These are phyloP conservation scores for Heteropelma amictum DNA, from an alignment of 2,888 invertebrate species.

Conservation along the genomic window DNA sequence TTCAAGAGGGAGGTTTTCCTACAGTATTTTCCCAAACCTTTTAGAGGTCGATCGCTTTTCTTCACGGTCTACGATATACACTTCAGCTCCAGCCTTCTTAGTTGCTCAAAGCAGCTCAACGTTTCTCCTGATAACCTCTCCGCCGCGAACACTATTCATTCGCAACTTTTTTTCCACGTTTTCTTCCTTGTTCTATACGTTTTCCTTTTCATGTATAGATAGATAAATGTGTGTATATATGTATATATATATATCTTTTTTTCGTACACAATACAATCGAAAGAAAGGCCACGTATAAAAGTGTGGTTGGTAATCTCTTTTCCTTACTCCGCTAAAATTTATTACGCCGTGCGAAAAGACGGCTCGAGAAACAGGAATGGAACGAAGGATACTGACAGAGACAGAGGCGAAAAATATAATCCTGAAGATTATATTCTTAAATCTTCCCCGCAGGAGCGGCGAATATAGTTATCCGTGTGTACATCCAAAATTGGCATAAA, in stretches of 20 bases:
- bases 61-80: no score
- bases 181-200: not conserved
- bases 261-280: slow-evolving; percentile 35
- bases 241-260: no score
- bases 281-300: slow-evolving; percentile 14
- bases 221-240: no score
- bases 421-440: slow-evolving; percentile 50
- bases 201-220: slow-evolving; percentile 11
- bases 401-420: slow-evolving; percentile 52
- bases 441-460: slow-evolving; percentile 39
- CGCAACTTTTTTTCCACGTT: slow-evolving; percentile 23
- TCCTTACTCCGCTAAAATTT: slow-evolving; percentile 35
- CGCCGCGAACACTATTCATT: slow-evolving; percentile 32
- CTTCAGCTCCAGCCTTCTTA: slow-evolving; percentile 31
- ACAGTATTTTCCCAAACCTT: no score
- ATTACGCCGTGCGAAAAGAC: slow-evolving; percentile 37
- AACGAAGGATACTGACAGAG: slow-evolving; percentile 43
- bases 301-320: slow-evolving; percentile 33
- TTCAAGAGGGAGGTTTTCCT: no score
- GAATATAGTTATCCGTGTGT: slow-evolving; percentile 16
- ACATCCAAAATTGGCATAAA: slow-evolving; percentile 50
- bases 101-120: slow-evolving; percentile 45
- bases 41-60: no score
- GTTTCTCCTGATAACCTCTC: slow-evolving; percentile 26
- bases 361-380: not conserved